A percentile compares a stretch with the other conserved stretches of the same genome.
These are phyloP conservation scores for Gymnothorax reevesii DNA, from an alignment of 2,797 vertebrate genomes.

Conservation along the genomic window DNA sequence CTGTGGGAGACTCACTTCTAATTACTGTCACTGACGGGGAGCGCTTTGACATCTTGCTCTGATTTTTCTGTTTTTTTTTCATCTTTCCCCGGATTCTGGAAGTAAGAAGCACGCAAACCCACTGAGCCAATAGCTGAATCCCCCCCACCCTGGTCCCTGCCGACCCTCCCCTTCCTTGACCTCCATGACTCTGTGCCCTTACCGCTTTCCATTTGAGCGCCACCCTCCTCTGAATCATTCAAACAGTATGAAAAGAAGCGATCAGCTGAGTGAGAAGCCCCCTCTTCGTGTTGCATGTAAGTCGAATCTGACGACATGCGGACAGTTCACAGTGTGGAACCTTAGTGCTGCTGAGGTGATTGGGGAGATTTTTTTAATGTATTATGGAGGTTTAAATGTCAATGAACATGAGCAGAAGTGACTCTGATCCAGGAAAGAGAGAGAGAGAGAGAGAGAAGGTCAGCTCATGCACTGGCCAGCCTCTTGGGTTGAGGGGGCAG, in stretches of 20 bases:
- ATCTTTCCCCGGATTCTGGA: neutral
- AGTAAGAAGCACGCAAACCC: slow-evolving; percentile 17
- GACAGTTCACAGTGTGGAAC: neutral
- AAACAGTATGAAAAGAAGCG: slow-evolving; percentile 60
- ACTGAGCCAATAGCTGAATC: neutral
- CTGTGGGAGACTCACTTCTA: slow-evolving; percentile 55
- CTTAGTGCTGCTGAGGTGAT: slow-evolving; percentile 7
- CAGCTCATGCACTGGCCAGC: slow-evolving; percentile 54
- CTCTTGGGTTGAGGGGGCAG: slow-evolving; percentile 56
- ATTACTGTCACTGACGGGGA: slow-evolving; percentile 44
- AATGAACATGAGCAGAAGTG: slow-evolving; percentile 27
- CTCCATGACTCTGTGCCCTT: slow-evolving; percentile 55
- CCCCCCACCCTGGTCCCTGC: neutral
- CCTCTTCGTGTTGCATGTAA: slow-evolving; percentile 33
- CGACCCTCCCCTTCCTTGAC: neutral
- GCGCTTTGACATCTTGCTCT: neutral
- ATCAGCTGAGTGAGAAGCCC: slow-evolving; percentile 15
- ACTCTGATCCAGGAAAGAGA: neutral
- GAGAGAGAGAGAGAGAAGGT: slow-evolving; percentile 22
- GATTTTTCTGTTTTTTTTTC: slow-evolving; percentile 4
- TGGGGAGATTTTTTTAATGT: slow-evolving; percentile 19
- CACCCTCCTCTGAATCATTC: slow-evolving; percentile 62
- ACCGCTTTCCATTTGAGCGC: slow-evolving; percentile 69
- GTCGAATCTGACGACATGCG: slow-evolving; percentile 11
- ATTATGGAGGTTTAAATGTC: neutral